Conservation (phyloP, 2,797 vertebrate species). For the Myiothlypis chrysogaster region DNA sequence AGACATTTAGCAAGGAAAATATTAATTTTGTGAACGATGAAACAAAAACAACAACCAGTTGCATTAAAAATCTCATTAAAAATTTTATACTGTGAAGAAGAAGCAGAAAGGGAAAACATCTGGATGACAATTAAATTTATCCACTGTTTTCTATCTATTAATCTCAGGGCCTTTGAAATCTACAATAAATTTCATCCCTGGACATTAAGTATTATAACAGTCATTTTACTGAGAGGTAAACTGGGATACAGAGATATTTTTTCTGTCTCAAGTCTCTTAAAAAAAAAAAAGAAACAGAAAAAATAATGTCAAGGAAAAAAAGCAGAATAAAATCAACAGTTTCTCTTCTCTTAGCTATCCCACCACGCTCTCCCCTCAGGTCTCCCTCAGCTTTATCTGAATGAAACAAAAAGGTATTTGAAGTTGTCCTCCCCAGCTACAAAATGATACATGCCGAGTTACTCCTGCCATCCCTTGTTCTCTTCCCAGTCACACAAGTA, state of each 20-base stretch:
- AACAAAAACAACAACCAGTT: conserved; percentile 32
- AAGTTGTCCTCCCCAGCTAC: neutral
- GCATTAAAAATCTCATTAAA: conserved; percentile 47
- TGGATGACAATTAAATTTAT: conserved; percentile 30
- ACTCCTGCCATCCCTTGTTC: neutral
- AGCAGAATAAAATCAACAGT: neutral
- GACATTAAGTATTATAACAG: neutral
- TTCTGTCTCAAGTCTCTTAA: neutral
- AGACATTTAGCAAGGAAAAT: neutral
- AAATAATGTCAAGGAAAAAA: neutral
- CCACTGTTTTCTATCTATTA: neutral
- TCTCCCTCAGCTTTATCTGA: neutral
- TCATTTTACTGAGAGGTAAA: neutral
- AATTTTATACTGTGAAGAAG: neutral
- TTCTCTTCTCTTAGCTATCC: neutral
- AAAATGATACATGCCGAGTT: neutral
- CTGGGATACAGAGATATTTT: neutral
- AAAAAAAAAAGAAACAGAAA: neutral
- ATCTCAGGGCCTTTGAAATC: neutral
- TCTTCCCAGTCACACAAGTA: neutral
- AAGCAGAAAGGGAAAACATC: conserved; percentile 27
- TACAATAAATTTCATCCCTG: neutral
- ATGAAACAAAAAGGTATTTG: neutral
- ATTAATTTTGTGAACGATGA: neutral
- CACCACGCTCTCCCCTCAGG: neutral